Evolutionary conservation across 2,797 vertebrate genomes (phyloP), one percentile per base, ranked within the genome.

Genomic region (Odontamblyopus lacepedii): DNA sequence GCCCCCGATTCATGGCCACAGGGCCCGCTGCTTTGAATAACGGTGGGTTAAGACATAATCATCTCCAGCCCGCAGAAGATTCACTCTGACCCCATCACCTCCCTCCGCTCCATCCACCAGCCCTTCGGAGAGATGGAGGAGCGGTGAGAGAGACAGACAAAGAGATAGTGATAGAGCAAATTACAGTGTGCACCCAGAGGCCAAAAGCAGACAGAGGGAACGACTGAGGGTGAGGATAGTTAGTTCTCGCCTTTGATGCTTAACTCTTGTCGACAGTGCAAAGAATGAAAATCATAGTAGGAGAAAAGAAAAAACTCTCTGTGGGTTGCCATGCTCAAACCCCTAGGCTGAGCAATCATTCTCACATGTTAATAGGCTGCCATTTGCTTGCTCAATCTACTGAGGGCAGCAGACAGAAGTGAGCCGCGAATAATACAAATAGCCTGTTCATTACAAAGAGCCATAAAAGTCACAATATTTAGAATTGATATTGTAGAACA

Each of bases 31-130:
- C 84, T 93, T 91, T 93, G 91, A 94, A 92, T 93, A 92, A 92
- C 88, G 71, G 88, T 85, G 85, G 90, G 91, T 93, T 93, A 93
- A 91, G 88, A 93, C 92, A 91, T 94, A 93, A 94, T 94, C 91
- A 92, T 93, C 91, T 90, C 87, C 83, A 62, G 81, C 75, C 69
- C 84, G 82, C 79, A 89, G 89, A 93, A 92, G 89, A 93, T 93
- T 94, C 91, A 84, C 92, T 92, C 85, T 93, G 92, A 94, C 93
- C 92, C 81, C 83, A 74, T 92, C 90, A 91, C 92, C 93, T 88
- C 83, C 73, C 71, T 83, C 84, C 80, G 75, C 83, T 92, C 87
- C 87, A 80, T 90, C 92, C 90, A 83, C 78, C 69, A 83, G 85
- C 83, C 81, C 88, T 75, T 77, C 60, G 64, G 88, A 89, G 90